Conservation (phyloP, 2,888 invertebrate species). For the Tetheella fluctuosa region DNA sequence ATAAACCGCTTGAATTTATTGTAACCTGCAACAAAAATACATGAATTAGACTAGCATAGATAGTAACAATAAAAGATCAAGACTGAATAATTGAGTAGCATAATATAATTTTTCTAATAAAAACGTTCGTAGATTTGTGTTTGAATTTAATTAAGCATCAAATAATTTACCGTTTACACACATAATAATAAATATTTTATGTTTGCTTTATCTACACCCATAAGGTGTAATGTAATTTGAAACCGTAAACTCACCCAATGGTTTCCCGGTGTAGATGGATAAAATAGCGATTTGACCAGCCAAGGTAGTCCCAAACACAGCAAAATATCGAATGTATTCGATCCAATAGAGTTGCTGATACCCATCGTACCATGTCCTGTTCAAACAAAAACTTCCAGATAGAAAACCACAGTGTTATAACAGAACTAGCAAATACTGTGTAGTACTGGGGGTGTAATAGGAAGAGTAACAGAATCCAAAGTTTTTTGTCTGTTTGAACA, state of each 20-base stretch:
- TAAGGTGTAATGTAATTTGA: neutral
- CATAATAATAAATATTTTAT: too few species aligned
- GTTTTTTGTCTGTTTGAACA: too few species aligned
- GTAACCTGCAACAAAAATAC: slow-evolving; percentile 71
- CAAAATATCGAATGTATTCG: slow-evolving; percentile 92
- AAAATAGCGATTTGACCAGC: slow-evolving; percentile 87
- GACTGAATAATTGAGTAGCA: too few species aligned
- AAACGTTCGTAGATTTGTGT: too few species aligned
- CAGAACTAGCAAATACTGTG: too few species aligned
- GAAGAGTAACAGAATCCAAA: too few species aligned
- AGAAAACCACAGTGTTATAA: too few species aligned
- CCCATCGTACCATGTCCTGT: slow-evolving; percentile 91
- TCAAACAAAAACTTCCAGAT: slow-evolving; percentile 23
- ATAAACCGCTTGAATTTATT: slow-evolving; percentile 90
- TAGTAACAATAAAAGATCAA: neutral
- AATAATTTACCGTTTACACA: too few species aligned
- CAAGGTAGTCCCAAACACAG: slow-evolving; percentile 91
- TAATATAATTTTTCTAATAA: too few species aligned
- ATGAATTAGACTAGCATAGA: neutral
- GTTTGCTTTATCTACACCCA: too few species aligned
- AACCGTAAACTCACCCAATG: slow-evolving; percentile 71
- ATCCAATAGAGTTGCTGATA: slow-evolving; percentile 91
- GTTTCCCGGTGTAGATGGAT: slow-evolving; percentile 83
- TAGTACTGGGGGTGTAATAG: too few species aligned
- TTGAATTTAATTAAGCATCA: too few species aligned